Evolutionary conservation across 2,797 vertebrate species (phyloP).

Genomic region (Loriculus beryllinus): DNA sequence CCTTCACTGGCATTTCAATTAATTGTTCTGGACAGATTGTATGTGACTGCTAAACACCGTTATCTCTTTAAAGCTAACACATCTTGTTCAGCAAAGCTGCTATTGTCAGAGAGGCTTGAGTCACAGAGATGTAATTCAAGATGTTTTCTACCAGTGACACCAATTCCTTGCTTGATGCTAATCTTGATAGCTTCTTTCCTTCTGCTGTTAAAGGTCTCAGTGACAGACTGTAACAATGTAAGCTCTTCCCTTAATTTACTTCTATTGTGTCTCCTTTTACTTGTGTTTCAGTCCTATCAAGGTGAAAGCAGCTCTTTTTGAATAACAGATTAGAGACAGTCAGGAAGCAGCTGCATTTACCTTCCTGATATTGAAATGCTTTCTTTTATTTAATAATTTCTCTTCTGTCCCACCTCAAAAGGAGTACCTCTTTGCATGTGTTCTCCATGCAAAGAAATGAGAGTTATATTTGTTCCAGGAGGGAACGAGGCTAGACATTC

Average conservation of each 20-base stretch:
- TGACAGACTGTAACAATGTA: background rate
- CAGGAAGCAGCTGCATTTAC: background rate
- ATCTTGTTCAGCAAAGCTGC: background rate
- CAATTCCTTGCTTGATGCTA: background rate
- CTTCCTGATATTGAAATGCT: background rate
- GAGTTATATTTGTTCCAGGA: fast-evolving
- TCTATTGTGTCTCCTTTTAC: background rate
- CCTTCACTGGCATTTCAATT: background rate
- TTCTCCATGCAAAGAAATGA: background rate
- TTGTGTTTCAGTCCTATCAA: background rate
- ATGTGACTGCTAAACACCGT: background rate
- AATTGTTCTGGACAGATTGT: background rate
- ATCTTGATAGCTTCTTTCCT: background rate
- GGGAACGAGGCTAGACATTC: background rate
- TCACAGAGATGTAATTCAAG: background rate
- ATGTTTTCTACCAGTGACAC: background rate
- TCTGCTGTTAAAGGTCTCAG: background rate
- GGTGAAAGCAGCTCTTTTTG: background rate
- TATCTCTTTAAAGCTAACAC: background rate
- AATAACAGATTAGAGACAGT: background rate
- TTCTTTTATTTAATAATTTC: background rate
- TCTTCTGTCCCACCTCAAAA: background rate
- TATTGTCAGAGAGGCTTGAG: background rate
- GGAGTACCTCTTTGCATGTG: fast-evolving
- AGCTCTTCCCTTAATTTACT: background rate